A percentile compares a stretch with the other conserved stretches of the same genome.
Conservation (phyloP, 2,888 invertebrate genomes). For the Fabriciana adippe region DNA sequence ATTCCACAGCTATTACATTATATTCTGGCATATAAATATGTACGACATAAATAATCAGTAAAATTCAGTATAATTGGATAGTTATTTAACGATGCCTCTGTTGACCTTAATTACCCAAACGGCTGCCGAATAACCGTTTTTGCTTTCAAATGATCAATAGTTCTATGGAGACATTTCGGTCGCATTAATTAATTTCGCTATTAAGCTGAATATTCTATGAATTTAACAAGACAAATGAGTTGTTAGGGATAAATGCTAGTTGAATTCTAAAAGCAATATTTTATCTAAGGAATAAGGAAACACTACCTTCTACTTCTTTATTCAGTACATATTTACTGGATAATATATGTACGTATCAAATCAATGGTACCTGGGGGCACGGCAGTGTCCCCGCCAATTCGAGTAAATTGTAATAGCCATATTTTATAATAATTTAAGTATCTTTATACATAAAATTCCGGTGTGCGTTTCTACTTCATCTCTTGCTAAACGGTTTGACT, state of each 20-base stretch:
- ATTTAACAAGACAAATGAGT: conserved; percentile 3
- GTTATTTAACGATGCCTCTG: conserved; percentile 18
- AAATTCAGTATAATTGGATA: conserved; percentile 5
- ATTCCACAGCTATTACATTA: no score
- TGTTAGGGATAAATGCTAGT: conserved; percentile 8
- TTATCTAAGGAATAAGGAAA: no score
- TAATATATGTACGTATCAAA: no score
- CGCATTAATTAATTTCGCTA: conserved; percentile 28
- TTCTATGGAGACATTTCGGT: conserved; percentile 27
- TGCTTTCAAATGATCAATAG: conserved; percentile 31
- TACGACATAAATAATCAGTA: conserved; percentile 3
- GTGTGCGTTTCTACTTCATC: no score
- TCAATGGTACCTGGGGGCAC: no score
- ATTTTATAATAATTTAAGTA: background rate
- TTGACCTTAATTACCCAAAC: conserved; percentile 32
- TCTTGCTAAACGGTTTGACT: no score
- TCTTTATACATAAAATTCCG: no score
- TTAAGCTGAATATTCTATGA: conserved; percentile 12
- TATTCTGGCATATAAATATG: background rate
- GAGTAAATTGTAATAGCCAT: background rate
- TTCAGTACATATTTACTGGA: no score
- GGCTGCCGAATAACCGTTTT: conserved; percentile 30
- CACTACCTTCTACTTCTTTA: no score
- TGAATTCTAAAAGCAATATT: no score
- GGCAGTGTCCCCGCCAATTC: no score